Evolutionary conservation across 2,888 invertebrate species (phyloP).

Genomic region (Sepioteuthis lessoniana): DNA sequence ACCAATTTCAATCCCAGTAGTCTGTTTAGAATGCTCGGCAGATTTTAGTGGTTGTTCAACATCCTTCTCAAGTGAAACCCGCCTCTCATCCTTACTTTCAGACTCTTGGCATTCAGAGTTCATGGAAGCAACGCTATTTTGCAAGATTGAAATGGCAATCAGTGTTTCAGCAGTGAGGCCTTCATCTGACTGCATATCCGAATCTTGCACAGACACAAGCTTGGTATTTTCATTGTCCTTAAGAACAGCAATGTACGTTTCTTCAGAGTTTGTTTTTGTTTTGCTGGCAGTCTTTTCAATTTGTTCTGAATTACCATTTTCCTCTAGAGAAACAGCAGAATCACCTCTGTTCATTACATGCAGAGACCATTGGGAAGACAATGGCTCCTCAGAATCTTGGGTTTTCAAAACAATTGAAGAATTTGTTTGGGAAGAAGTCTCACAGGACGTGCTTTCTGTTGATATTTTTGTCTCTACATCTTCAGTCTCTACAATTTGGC

Average conservation of each 20-base stretch:
- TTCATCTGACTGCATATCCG: background rate
- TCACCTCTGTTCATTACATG: background rate
- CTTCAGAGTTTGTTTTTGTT: background rate
- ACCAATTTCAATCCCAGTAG: slow-evolving; percentile 53
- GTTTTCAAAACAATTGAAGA: background rate
- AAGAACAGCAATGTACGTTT: background rate
- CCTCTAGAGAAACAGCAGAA: background rate
- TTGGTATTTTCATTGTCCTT: background rate
- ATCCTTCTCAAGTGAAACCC: background rate
- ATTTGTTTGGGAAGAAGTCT: background rate
- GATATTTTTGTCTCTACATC: background rate
- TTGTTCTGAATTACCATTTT: background rate
- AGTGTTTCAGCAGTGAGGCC: background rate
- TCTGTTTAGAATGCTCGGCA: slow-evolving; percentile 42
- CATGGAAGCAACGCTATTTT: background rate
- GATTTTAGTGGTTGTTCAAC: background rate
- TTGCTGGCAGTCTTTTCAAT: background rate
- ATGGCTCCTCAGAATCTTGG: background rate
- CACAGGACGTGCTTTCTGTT: background rate
- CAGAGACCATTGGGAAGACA: background rate
- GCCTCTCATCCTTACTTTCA: background rate
- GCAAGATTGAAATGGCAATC: slow-evolving; percentile 39
- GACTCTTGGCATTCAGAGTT: background rate
- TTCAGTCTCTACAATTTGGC: slow-evolving; percentile 15
- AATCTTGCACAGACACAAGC: background rate